Conservation (phyloP, 2,888 invertebrate genomes). For the Drosophila seclusa region DNA sequence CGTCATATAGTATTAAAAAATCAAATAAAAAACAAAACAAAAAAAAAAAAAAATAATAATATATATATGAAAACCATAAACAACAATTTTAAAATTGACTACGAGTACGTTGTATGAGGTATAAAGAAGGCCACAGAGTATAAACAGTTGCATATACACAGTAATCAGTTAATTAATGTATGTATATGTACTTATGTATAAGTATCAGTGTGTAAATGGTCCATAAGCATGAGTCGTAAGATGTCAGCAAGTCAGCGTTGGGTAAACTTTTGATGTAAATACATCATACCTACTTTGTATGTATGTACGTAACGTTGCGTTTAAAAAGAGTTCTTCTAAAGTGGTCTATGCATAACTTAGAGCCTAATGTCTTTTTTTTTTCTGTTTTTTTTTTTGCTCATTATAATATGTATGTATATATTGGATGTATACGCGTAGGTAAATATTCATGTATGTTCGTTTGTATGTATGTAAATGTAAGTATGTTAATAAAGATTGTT, state of each 20-base stretch:
- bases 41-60: background rate
- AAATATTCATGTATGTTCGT: slow-evolving; percentile 29
- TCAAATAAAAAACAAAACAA: slow-evolving; percentile 8
- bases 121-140: slow-evolving; percentile 83
- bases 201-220: slow-evolving; percentile 63
- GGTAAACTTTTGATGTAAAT: slow-evolving; percentile 33
- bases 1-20: slow-evolving; percentile 33
- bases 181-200: slow-evolving; percentile 45
- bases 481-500: slow-evolving; percentile 21
- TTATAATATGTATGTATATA: slow-evolving; percentile 20
- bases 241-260: slow-evolving; percentile 56
- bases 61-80: background rate
- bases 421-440: slow-evolving; percentile 18
- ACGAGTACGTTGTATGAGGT: slow-evolving; percentile 80
- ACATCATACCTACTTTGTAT: slow-evolving; percentile 3
- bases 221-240: slow-evolving; percentile 70
- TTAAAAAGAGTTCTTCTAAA: slow-evolving; percentile 46
- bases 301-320: slow-evolving; percentile 1
- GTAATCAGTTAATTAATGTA: slow-evolving; percentile 24
- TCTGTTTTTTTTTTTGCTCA: slow-evolving; percentile 4
- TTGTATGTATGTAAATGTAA: slow-evolving; percentile 37
- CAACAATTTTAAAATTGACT: slow-evolving; percentile 71
- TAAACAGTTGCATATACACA: slow-evolving; percentile 60
- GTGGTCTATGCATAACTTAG: slow-evolving; percentile 38
- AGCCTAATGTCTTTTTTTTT: slow-evolving; percentile 43